phyloP scores from a whole-genome alignment of 1,140 invertebrate genomes.

The Drosophila lowei region DNA sequence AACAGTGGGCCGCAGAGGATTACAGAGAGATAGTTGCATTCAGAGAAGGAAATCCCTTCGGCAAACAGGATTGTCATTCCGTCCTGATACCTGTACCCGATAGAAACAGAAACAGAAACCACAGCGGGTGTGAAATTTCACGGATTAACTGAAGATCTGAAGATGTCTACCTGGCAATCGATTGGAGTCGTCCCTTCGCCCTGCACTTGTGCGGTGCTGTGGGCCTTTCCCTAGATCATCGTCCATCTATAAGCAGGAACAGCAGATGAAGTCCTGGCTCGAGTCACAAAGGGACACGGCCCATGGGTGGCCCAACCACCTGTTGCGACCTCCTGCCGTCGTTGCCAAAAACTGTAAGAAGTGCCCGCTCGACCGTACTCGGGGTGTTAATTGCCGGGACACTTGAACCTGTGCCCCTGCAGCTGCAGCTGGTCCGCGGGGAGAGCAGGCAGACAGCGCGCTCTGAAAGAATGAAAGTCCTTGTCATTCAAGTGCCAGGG shows the following conservation, averaged over 20 bases:
- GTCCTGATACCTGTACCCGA: constrained; percentile 25
- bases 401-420: constrained; percentile 51
- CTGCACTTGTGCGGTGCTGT: constrained; percentile 5
- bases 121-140: constrained; percentile 75
- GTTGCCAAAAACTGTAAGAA: constrained; percentile 53
- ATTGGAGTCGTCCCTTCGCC: neutral
- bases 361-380: constrained; percentile 29
- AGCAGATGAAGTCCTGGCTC: constrained; percentile 23
- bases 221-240: constrained; percentile 25
- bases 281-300: constrained; percentile 20
- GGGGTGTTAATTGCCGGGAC: constrained; percentile 58
- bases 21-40: constrained; percentile 12
- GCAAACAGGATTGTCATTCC: constrained; percentile 34
- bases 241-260: constrained; percentile 3
- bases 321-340: constrained; percentile 45
- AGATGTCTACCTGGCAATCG: constrained; percentile 43
- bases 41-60: constrained; percentile 21
- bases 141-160: constrained; percentile 43
- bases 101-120: constrained; percentile 36
- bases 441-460: constrained; percentile 6
- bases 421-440: constrained; percentile 5
- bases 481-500: constrained; percentile 62
- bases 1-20: constrained; percentile 16
- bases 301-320: constrained; percentile 50
- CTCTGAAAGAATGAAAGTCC: constrained; percentile 42